Conservation (phyloP, 2,113 vertebrate species). For the Malurus cyaneus region DNA sequence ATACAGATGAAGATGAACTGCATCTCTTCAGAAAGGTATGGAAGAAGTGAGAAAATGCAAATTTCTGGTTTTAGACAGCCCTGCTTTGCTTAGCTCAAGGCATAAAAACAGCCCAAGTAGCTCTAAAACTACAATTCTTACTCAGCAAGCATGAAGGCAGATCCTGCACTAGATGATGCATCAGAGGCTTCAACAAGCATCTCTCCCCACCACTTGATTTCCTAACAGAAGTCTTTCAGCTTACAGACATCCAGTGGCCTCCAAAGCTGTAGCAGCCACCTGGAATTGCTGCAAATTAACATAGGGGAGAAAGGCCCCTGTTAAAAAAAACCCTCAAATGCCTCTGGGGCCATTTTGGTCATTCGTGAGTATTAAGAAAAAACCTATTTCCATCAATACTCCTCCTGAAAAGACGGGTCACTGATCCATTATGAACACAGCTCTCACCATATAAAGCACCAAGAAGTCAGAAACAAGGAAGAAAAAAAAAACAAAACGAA, state of each 20-base stretch:
- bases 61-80: not conserved
- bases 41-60: not conserved
- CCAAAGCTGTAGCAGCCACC: not conserved
- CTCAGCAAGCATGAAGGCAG: constrained; percentile 29
- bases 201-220: not conserved
- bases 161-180: constrained; percentile 8
- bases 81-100: constrained; percentile 24
- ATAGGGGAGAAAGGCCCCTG: not conserved
- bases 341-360: constrained; percentile 52
- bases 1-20: constrained; percentile 25
- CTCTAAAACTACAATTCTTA: not conserved
- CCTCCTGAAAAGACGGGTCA: constrained; percentile 64
- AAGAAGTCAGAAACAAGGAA: constrained; percentile 66
- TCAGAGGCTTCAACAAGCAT: not conserved
- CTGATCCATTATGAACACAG: constrained; percentile 59
- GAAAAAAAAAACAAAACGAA: not conserved
- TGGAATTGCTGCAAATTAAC: not conserved
- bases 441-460: constrained; percentile 78
- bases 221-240: not conserved
- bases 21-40: constrained; percentile 56
- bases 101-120: constrained; percentile 16
- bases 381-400: constrained; percentile 67
- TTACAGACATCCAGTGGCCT: not conserved
- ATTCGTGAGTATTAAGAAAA: constrained; percentile 45
- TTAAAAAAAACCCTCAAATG: not conserved